Base-by-base conservation (phyloP, 2,888 invertebrate genomes). In the Mimachlamys varia region DNA sequence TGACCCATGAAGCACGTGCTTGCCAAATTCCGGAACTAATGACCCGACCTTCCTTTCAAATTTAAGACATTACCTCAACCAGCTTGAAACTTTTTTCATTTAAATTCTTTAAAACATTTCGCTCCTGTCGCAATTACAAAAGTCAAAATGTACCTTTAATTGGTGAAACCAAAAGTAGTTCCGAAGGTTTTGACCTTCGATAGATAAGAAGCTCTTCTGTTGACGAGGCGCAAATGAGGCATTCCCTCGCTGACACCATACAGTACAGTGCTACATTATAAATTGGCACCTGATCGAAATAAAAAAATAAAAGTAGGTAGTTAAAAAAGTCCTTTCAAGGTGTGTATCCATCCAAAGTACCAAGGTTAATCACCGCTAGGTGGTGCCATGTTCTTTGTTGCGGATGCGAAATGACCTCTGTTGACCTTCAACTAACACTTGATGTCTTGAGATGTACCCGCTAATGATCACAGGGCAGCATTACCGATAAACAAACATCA, bases 21-120 rank as follows among this genome's bases (percentile, higher is more conserved):
- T 76, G 76, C 76, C 76, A 76, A 76, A 76, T 76, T 76, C 76
- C 76, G 76, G 76, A 76, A 76, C 76, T 76, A 76, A 76, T 76
- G 76, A 76, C 76, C 76, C 76, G 33, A 33, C 76, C 76, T 76
- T 76, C 76, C 33, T 76, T 76, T 76, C 76, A 76, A 76, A 33
- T 33, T 76, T 76, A 33, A 76, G 76, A 76, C 76, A 76, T 76
- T 76, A 76, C 76, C 76, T 76, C 76, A 27, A 22, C 76, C 33
- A 76, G 76, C 76, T 33, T 76, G 76, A 33, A 76, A 76, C 76
- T 76, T 76, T 55, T 76, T 76, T 76, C 76, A 76, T 76, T 33
- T 76, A 33, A 76, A 76, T 76, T 76, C 76, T 76, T 76, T 76
- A 33, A 76, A 76, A 76, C 76, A 76, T 76, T 76, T 76, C 76